Percentiles rank a stretch among this genome's conserved stretches.
These are phyloP conservation scores for Diarsia dahlii DNA, from an alignment of 2,888 invertebrate species.

Conservation along the genomic window DNA sequence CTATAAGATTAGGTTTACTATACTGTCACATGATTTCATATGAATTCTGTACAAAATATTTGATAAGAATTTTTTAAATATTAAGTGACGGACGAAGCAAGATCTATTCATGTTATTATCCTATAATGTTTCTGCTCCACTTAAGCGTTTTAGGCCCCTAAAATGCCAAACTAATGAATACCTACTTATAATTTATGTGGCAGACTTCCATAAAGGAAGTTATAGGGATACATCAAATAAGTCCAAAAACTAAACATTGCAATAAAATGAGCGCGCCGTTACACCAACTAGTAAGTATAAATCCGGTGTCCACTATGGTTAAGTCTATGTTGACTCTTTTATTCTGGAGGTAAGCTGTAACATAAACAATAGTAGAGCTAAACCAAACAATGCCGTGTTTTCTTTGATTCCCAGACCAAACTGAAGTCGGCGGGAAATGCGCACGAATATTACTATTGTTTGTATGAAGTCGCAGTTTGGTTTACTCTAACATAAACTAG, in stretches of 20 bases:
- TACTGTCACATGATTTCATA: no score
- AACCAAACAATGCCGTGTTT: constrained; percentile 18
- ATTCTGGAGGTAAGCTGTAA: constrained; percentile 20
- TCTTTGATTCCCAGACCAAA: constrained; percentile 13
- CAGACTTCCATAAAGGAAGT: no score
- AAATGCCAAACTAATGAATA: no score
- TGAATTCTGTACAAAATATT: no score
- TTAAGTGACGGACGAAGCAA: no score
- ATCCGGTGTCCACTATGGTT: neutral
- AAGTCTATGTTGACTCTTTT: constrained; percentile 9
- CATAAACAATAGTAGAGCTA: constrained; percentile 10
- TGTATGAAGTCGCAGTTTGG: neutral
- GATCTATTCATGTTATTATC: no score
- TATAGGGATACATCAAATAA: neutral
- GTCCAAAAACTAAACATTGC: neutral
- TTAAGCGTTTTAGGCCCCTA: no score
- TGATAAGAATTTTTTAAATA: no score
- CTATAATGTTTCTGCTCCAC: no score
- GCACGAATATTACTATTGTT: constrained; percentile 19
- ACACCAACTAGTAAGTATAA: neutral
- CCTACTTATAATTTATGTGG: no score
- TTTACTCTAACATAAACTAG: constrained; percentile 1
- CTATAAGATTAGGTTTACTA: no score
- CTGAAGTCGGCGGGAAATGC: constrained; percentile 7
- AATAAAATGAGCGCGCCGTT: neutral